A percentile compares a stretch with the other conserved stretches of the same genome.
phyloP scores from a whole-genome alignment of 2,113 vertebrate species.

The Gambusia holbrooki region DNA sequence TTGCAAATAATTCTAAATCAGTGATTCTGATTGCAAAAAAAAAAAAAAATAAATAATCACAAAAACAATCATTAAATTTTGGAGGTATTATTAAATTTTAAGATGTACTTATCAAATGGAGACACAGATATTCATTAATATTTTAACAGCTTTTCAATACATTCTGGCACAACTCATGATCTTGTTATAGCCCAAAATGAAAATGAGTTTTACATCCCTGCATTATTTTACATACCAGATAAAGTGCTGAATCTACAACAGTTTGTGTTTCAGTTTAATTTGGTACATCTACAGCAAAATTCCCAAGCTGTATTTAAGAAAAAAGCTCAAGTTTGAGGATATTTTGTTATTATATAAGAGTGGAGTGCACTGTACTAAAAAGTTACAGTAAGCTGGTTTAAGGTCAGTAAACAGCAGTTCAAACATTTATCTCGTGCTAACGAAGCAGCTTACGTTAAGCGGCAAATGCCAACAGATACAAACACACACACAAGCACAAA shows the following conservation, averaged over 20 bases:
- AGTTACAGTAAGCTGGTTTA: slow-evolving; percentile 23
- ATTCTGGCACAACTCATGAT: too few relatives aligned
- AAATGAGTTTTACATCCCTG: too few relatives aligned
- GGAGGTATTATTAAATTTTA: too few relatives aligned
- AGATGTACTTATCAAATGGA: too few relatives aligned
- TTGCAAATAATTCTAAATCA: too few relatives aligned
- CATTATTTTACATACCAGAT: too few relatives aligned
- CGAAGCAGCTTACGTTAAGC: slow-evolving; percentile 16
- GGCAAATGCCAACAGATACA: slow-evolving; percentile 7
- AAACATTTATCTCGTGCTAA: slow-evolving; percentile 40
- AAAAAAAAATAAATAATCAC: too few relatives aligned
- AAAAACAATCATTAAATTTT: too few relatives aligned
- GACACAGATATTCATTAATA: too few relatives aligned
- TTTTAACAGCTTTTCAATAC: too few relatives aligned
- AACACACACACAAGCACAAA: neutral
- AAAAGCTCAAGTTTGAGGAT: neutral
- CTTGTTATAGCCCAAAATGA: too few relatives aligned
- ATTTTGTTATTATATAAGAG: neutral
- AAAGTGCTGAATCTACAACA: neutral
- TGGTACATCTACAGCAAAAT: neutral
- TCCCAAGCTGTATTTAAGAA: neutral
- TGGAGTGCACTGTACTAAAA: neutral
- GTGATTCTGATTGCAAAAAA: too few relatives aligned
- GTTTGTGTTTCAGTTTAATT: neutral
- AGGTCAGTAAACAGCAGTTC: slow-evolving; percentile 43